These are phyloP conservation scores for Argya squamiceps DNA, from an alignment of 2,797 vertebrate species.

Conservation along the genomic window DNA sequence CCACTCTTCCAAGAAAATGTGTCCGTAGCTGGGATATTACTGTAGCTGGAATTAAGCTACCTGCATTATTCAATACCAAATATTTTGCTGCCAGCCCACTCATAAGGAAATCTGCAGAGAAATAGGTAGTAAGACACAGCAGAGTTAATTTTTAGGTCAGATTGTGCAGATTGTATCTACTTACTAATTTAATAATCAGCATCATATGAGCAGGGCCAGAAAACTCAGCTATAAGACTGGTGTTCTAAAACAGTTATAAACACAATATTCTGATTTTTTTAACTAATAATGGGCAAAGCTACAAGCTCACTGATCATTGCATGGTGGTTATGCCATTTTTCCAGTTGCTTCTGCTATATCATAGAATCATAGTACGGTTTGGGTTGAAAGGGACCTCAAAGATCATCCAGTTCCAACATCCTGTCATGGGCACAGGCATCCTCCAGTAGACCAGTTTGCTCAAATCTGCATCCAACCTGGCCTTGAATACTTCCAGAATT, in stretches of 20 bases:
- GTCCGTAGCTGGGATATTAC: slow-evolving; percentile 73
- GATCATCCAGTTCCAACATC: background rate
- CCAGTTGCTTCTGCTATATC: background rate
- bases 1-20: slow-evolving; percentile 80
- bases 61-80: slow-evolving; percentile 79
- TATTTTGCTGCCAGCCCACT: slow-evolving; percentile 78
- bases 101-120: slow-evolving; percentile 70
- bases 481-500: background rate
- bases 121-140: background rate
- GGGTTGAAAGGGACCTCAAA: background rate
- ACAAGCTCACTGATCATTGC: background rate
- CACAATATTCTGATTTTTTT: slow-evolving; percentile 12
- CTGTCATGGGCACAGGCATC: background rate
- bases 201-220: background rate
- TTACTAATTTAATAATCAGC: slow-evolving; percentile 21
- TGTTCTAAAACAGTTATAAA: slow-evolving; percentile 8
- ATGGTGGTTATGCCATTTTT: slow-evolving; percentile 13
- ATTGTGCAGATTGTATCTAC: background rate
- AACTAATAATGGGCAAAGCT: slow-evolving; percentile 29
- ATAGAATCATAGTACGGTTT: background rate
- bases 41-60: slow-evolving; percentile 74
- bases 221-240: slow-evolving; percentile 37
- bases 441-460: background rate
- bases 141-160: slow-evolving; percentile 17
- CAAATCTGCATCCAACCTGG: background rate